A percentile compares a stretch with the other conserved stretches of the same genome.
Evolutionary conservation across 1,140 invertebrate genomes (phyloP).

Genomic region (Tetramorium simillimum): DNA sequence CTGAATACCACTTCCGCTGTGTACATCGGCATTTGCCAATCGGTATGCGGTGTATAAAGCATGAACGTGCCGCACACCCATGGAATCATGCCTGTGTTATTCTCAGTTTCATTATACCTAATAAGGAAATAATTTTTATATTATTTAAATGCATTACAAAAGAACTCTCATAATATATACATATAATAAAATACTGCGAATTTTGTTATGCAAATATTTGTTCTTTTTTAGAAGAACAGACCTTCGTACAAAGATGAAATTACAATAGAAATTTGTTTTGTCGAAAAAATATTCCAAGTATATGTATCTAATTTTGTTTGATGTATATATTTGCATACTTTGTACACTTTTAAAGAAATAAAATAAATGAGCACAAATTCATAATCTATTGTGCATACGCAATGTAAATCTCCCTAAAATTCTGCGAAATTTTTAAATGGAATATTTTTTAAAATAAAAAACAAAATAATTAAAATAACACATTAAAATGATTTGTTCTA

Average conservation of each 20-base stretch:
- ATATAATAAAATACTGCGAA: neutral
- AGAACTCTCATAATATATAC: neutral
- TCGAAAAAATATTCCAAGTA: too few species aligned
- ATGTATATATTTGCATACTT: too few species aligned
- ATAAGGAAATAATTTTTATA: slow-evolving; percentile 59
- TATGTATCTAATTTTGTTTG: too few species aligned
- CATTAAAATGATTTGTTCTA: neutral
- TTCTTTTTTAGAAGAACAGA: neutral
- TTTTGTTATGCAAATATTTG: too few species aligned
- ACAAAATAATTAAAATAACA: neutral
- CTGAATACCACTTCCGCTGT: slow-evolving; percentile 91
- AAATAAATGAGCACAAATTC: neutral
- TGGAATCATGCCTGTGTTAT: slow-evolving; percentile 86
- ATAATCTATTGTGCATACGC: neutral
- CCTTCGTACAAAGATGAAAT: neutral
- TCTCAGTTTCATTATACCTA: slow-evolving; percentile 82
- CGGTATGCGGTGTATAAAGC: slow-evolving; percentile 88
- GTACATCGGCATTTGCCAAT: slow-evolving; percentile 89
- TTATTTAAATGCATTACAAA: neutral
- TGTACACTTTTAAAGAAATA: too few species aligned
- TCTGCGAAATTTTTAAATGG: neutral
- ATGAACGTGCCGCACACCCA: slow-evolving; percentile 90
- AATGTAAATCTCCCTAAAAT: neutral
- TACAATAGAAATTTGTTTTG: too few species aligned
- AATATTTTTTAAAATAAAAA: neutral